These are phyloP conservation scores for Diorhabda elongata DNA, from an alignment of 1,140 invertebrate genomes.

Conservation along the genomic window DNA sequence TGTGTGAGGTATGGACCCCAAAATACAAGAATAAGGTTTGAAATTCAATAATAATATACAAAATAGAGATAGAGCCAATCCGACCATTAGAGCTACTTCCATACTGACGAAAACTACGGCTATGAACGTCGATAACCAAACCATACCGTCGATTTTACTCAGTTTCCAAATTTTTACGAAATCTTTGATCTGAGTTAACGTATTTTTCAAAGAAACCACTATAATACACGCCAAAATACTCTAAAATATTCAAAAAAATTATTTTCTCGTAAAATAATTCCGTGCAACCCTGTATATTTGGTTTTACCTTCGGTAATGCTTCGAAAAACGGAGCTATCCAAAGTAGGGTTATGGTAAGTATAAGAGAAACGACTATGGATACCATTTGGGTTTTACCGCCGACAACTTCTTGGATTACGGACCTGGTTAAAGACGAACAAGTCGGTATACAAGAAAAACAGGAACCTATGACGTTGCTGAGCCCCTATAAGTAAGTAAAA, in stretches of 20 bases:
- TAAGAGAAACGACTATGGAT: slow-evolving; percentile 57
- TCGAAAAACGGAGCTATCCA: slow-evolving; percentile 67
- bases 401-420: slow-evolving; percentile 60
- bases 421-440: slow-evolving; percentile 62
- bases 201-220: slow-evolving; percentile 69
- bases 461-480: slow-evolving; percentile 59
- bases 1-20: slow-evolving; percentile 60
- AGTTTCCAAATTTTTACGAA: slow-evolving; percentile 61
- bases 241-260: slow-evolving; percentile 43
- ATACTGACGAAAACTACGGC: slow-evolving; percentile 69
- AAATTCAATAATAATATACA: slow-evolving; percentile 58
- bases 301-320: slow-evolving; percentile 55
- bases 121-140: slow-evolving; percentile 70
- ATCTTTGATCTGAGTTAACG: slow-evolving; percentile 66
- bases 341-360: slow-evolving; percentile 59
- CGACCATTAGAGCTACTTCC: slow-evolving; percentile 69
- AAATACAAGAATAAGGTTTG: slow-evolving; percentile 51
- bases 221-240: slow-evolving; percentile 64
- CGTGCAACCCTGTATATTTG: neutral
- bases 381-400: slow-evolving; percentile 63
- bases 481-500: slow-evolving; percentile 46
- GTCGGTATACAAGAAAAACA: slow-evolving; percentile 68
- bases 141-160: slow-evolving; percentile 63
- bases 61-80: slow-evolving; percentile 60
- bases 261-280: neutral